Percentiles rank a stretch among this genome's conserved stretches.
Evolutionary conservation across 2,888 invertebrate genomes (phyloP).

Genomic region (Rhorus exstirpatorius): DNA sequence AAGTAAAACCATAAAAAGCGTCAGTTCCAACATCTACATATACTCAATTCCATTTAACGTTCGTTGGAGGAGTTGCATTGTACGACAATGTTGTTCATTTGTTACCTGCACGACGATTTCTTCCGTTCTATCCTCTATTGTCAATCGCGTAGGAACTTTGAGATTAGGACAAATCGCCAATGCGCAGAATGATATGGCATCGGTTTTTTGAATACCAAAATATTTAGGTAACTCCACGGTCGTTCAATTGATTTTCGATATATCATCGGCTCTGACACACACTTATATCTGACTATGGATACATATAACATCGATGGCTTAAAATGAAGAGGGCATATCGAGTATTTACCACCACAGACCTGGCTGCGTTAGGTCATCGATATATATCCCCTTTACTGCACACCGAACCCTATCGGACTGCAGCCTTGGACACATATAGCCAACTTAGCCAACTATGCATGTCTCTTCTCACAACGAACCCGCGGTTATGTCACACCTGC

Average conservation of each 20-base stretch:
- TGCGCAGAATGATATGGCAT: conserved; percentile 53
- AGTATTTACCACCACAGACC: not conserved
- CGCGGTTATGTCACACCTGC: not conserved
- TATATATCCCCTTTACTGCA: not conserved
- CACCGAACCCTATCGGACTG: conserved; percentile 56
- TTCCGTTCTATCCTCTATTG: conserved; percentile 9
- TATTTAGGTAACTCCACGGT: conserved; percentile 71
- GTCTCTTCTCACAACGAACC: conserved; percentile 69
- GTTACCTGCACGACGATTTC: not conserved
- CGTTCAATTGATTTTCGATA: conserved; percentile 82
- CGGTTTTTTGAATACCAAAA: conserved; percentile 64
- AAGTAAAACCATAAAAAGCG: too few species aligned
- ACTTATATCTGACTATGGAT: conserved; percentile 3
- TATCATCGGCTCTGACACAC: conserved; percentile 58
- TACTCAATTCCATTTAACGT: too few species aligned
- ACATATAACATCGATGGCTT: not conserved
- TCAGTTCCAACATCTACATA: too few species aligned
- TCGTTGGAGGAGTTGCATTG: too few species aligned
- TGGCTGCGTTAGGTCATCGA: not conserved
- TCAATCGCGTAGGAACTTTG: conserved; percentile 24
- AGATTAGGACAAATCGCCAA: conserved; percentile 61
- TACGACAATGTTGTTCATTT: not conserved
- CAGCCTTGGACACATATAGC: conserved; percentile 75
- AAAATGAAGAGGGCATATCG: not conserved
- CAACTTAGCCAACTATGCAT: conserved; percentile 61